phyloP scores from a whole-genome alignment of 2,888 invertebrate species.

The Glyphotaelius pellucidus region DNA sequence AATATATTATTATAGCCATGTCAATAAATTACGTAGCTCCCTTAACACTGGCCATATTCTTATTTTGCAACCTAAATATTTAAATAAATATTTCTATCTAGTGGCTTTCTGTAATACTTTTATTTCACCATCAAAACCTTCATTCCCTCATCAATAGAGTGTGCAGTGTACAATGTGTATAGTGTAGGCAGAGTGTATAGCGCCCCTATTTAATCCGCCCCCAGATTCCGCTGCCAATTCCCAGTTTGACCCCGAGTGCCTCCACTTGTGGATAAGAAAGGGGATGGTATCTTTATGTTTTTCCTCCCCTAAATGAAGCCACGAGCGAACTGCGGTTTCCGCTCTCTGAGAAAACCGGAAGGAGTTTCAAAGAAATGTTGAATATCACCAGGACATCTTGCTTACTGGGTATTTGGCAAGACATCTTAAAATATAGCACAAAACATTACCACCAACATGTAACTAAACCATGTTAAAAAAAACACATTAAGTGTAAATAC shows the following conservation, averaged over 20 bases:
- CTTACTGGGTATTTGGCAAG: conserved; percentile 11
- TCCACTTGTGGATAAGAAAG: neutral
- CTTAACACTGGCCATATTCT: no score
- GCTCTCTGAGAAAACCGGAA: conserved; percentile 33
- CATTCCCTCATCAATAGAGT: neutral
- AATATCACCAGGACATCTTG: conserved; percentile 11
- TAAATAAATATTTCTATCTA: neutral
- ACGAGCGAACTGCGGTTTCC: conserved; percentile 41
- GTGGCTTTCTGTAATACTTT: neutral
- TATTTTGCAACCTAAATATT: neutral
- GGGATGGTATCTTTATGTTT: conserved; percentile 53
- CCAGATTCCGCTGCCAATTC: conserved; percentile 35
- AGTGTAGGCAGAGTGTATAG: neutral
- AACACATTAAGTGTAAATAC: no score
- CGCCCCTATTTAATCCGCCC: conserved; percentile 38
- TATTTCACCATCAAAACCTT: neutral
- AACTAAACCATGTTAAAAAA: neutral
- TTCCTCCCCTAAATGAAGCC: conserved; percentile 47
- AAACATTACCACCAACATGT: neutral
- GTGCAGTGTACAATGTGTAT: neutral
- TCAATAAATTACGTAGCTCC: no score
- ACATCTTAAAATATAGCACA: neutral
- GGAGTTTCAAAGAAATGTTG: conserved; percentile 28
- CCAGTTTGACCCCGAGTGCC: conserved; percentile 38
- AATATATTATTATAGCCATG: no score